Base-by-base conservation (phyloP, 2,888 invertebrate genomes). In the Buathra laborator region DNA sequence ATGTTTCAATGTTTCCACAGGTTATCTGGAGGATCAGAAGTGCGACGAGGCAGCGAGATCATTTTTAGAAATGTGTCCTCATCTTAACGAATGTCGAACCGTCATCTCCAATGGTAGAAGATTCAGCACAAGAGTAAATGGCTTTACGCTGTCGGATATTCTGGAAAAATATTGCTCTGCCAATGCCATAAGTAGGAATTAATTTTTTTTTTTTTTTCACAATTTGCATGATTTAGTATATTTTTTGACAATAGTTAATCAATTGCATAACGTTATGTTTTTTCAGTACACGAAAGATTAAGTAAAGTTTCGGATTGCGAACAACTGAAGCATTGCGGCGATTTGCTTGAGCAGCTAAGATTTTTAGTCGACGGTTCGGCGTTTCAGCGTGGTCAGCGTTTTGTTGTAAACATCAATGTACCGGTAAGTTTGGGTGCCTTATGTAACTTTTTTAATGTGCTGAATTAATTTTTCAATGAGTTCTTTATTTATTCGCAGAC, bases 391-490 rank as follows among this genome's bases (percentile, higher is more conserved):
- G 92, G 91, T 1, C 92, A 93, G 75, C 92, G 93, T 46, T 92
- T 94, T 85, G 91, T 93, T 32, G 93, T 93, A 19, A 94, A 94
- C 86, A 94, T 94, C 24, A 94, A 92, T 87, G 92, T 94, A 48
- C 93, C 93, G 29, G 83, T 79, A 67, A 79, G 68, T 83, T 10
- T 10, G 62, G n/a, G n/a, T 62, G 12, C n/a, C 6, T 6, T 12
- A 10, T 14, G 6, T 37, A 37, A 0, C 1, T 37, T 37, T 37
- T 37, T 37, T 37, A 37, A 0, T 37, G 37, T 7, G 37, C 37
- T n/a, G 1, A 37, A 48, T 12, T n/a, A 37, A 3, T 64, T 75
- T 19, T 2, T 12, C 10, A 68, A 56, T 14, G 37, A 37, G 9
- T 66, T 44, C 14, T 24, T 46, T 24, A 5, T 64, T 59, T 43